Conservation (phyloP, 2,888 invertebrate genomes). For the Timema cristinae region DNA sequence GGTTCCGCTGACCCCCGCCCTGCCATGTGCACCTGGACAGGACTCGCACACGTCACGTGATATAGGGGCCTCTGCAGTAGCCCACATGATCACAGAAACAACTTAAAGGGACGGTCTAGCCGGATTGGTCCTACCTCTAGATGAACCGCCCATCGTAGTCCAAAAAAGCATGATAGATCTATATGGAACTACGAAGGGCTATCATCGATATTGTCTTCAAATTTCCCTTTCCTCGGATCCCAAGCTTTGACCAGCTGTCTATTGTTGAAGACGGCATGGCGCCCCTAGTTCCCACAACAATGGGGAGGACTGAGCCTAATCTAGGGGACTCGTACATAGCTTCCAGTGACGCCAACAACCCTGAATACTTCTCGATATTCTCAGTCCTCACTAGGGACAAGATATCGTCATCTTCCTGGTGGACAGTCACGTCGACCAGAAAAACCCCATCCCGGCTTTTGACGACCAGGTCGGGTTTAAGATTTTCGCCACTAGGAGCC, state of each 20-base stretch:
- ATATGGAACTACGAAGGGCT: conserved; percentile 36
- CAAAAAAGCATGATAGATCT: no score
- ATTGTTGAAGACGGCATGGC: no score
- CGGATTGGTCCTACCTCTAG: no score
- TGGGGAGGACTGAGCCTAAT: no score
- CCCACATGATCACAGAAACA: no score
- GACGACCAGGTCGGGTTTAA: conserved; percentile 38
- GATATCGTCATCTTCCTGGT: conserved; percentile 31
- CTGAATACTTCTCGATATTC: conserved; percentile 36
- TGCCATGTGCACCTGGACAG: no score
- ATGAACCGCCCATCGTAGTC: no score
- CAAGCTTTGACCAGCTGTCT: conserved; percentile 31
- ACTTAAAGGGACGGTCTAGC: no score
- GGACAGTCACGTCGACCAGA: conserved; percentile 38
- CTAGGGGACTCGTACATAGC: conserved; percentile 26
- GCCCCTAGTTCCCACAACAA: no score
- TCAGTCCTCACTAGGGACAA: conserved; percentile 33
- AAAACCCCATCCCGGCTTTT: conserved; percentile 33
- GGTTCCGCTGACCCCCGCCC: no score
- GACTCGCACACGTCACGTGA: no score
- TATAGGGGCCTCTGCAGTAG: no score
- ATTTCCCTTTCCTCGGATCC: conserved; percentile 31
- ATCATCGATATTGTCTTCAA: conserved; percentile 36
- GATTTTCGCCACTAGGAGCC: conserved; percentile 29
- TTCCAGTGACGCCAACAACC: conserved; percentile 28